Percentiles rank a stretch among this genome's conserved stretches.
Conservation (phyloP, 1,140 invertebrate species). For the Metaphire vulgaris region DNA sequence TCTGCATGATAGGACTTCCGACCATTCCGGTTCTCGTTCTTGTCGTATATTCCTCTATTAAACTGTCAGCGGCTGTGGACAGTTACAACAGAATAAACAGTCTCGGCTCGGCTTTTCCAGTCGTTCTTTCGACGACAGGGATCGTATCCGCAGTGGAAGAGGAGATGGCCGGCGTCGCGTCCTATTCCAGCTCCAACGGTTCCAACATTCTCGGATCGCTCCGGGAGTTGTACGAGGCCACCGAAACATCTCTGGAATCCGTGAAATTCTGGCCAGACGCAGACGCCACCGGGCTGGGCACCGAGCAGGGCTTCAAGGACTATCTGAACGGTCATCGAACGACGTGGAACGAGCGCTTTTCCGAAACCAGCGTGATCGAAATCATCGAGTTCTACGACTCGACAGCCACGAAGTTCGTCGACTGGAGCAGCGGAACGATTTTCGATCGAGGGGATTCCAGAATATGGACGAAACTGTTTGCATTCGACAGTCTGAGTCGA, state of each 20-base stretch:
- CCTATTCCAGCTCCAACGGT: neutral
- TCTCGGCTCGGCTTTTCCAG: neutral
- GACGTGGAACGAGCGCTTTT: neutral
- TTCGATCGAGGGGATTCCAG: neutral
- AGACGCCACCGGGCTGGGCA: neutral
- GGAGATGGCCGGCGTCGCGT: conserved; percentile 7
- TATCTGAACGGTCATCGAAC: neutral
- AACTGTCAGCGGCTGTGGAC: neutral
- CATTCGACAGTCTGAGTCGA: neutral
- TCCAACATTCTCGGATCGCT: neutral
- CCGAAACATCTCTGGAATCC: neutral
- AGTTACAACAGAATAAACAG: neutral
- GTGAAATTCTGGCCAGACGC: neutral
- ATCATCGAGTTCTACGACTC: conserved; percentile 7
- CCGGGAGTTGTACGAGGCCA: conserved; percentile 10
- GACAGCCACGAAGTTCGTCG: neutral
- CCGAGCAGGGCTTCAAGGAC: neutral
- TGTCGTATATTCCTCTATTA: neutral
- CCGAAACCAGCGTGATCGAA: neutral
- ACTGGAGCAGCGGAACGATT: neutral
- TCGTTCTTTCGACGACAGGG: neutral
- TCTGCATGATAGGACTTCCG: neutral
- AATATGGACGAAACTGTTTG: neutral
- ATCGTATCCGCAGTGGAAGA: neutral
- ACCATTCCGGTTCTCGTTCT: neutral